phyloP scores from a whole-genome alignment of 2,888 invertebrate genomes.

The Sepiola atlantica region DNA sequence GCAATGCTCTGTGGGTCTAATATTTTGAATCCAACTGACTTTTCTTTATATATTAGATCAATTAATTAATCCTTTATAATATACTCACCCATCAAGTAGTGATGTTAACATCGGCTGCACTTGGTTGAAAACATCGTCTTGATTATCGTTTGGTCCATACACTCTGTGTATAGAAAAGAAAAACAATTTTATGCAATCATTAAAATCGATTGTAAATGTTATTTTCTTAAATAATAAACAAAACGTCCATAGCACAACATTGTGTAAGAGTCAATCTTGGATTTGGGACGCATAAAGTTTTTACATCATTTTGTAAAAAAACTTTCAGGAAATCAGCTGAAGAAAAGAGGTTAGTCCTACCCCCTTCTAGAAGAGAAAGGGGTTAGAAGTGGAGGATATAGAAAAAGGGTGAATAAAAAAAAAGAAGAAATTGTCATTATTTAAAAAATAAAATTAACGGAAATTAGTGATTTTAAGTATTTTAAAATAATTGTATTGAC shows the following conservation, averaged over 20 bases:
- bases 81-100: conserved; percentile 68
- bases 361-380: no score
- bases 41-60: no score
- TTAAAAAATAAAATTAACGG: no score
- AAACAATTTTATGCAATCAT: background rate
- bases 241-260: background rate
- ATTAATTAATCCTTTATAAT: background rate
- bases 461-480: no score
- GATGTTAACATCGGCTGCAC: conserved; percentile 71
- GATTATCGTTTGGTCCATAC: conserved; percentile 62
- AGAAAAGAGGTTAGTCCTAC: no score
- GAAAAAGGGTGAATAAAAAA: no score
- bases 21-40: no score
- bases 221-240: background rate
- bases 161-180: conserved; percentile 57
- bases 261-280: background rate
- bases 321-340: no score
- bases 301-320: background rate
- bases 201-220: background rate
- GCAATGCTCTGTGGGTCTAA: no score
- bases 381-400: no score
- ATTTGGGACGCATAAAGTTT: background rate
- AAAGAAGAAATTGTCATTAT: no score
- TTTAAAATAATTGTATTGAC: no score
- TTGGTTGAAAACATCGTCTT: conserved; percentile 69